A percentile compares a stretch with the other conserved stretches of the same genome.
These are phyloP conservation scores for Craniophora ligustri DNA, from an alignment of 2,888 invertebrate species.

Conservation along the genomic window DNA sequence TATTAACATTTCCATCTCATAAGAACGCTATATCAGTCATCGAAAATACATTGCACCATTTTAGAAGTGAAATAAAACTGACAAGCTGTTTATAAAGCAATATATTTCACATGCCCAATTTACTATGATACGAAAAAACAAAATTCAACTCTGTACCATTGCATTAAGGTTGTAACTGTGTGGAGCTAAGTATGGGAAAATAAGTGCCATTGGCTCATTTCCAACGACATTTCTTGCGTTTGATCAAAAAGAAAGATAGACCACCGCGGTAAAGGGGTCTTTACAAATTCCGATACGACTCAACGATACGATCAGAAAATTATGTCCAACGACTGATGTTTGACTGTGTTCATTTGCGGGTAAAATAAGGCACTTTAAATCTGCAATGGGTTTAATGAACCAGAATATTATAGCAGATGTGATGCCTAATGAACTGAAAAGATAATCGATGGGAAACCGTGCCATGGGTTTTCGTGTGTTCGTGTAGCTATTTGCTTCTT, in stretches of 20 bases:
- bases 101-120: conserved; percentile 56
- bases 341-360: conserved; percentile 8
- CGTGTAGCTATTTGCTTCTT: too few species aligned
- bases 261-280: conserved; percentile 44
- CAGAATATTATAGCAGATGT: conserved; percentile 33
- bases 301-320: conserved; percentile 45
- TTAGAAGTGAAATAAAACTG: conserved; percentile 57
- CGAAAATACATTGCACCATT: conserved; percentile 55
- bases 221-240: conserved; percentile 58
- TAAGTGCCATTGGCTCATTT: conserved; percentile 59
- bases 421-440: conserved; percentile 27
- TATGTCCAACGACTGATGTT: conserved; percentile 2
- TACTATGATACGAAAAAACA: conserved; percentile 11
- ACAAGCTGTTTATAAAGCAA: conserved; percentile 59
- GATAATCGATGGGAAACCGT: conserved; percentile 3
- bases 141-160: conserved; percentile 25
- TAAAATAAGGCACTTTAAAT: conserved; percentile 31
- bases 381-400: conserved; percentile 27
- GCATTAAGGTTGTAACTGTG: conserved; percentile 31
- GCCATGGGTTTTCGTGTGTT: conserved; percentile 6
- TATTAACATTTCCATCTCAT: conserved; percentile 48
- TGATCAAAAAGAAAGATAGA: conserved; percentile 58
- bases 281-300: conserved; percentile 54
- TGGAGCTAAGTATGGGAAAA: conserved; percentile 18
- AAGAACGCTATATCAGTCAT: conserved; percentile 52